phyloP scores from a whole-genome alignment of 2,888 invertebrate genomes.

The Lottia scabra region DNA sequence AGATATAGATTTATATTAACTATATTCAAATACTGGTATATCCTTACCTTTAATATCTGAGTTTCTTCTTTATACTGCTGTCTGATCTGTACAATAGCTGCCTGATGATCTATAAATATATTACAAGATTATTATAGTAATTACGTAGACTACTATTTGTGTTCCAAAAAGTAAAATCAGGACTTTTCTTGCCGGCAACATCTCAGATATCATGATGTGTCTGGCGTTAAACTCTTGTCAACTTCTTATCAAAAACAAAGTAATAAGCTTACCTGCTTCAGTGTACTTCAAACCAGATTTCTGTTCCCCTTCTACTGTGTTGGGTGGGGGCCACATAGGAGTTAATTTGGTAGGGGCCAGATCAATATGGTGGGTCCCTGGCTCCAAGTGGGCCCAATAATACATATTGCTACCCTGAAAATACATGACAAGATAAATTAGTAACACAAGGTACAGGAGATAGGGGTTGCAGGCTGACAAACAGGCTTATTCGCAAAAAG shows the following conservation, averaged over 20 bases:
- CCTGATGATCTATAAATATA: conserved; percentile 34
- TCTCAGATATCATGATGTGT: too few relatives aligned
- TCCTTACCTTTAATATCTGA: conserved; percentile 63
- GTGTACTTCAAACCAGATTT: conserved; percentile 67
- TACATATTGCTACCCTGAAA: conserved; percentile 88
- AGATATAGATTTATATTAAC: too few relatives aligned
- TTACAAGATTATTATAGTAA: too few relatives aligned
- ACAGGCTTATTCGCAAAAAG: too few relatives aligned
- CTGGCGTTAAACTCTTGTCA: too few relatives aligned
- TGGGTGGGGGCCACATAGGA: conserved; percentile 78
- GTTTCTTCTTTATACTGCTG: conserved; percentile 70
- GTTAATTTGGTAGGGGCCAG: conserved; percentile 81
- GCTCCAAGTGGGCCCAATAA: conserved; percentile 84
- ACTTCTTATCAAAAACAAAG: too few relatives aligned
- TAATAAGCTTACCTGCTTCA: conserved; percentile 65
- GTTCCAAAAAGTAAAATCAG: too few relatives aligned
- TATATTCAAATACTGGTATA: too few relatives aligned
- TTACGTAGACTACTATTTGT: too few relatives aligned
- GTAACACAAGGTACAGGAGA: too few relatives aligned
- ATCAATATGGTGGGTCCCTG: conserved; percentile 73
- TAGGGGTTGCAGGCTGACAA: too few relatives aligned
- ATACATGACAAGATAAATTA: conserved; percentile 15
- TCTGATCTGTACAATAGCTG: conserved; percentile 67
- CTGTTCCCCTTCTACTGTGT: conserved; percentile 48
- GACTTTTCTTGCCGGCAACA: too few relatives aligned